A percentile compares a stretch with the other conserved stretches of the same genome.
phyloP scores from a whole-genome alignment of 2,888 invertebrate genomes.

The Acleris literana region DNA sequence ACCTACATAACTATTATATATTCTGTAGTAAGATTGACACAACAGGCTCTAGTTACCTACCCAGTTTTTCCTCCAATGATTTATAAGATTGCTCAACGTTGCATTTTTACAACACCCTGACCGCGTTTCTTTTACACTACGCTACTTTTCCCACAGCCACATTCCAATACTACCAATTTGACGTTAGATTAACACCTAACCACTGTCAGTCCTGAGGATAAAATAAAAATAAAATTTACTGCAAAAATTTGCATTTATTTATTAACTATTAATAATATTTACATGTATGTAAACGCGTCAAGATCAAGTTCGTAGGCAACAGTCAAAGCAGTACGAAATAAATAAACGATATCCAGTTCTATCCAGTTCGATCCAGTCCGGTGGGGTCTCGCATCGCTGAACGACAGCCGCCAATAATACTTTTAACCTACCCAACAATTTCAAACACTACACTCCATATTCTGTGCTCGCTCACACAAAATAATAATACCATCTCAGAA shows the following conservation, averaged over 20 bases:
- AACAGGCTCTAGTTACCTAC: no score
- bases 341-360: conserved; percentile 62
- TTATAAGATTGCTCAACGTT: no score
- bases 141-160: no score
- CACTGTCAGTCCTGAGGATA: background rate
- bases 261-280: conserved; percentile 71
- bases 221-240: conserved; percentile 46
- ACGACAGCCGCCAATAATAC: conserved; percentile 42
- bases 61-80: no score
- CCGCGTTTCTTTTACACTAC: no score
- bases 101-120: no score
- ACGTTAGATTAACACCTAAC: background rate
- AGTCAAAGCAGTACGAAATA: conserved; percentile 77
- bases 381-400: conserved; percentile 58
- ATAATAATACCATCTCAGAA: conserved; percentile 15
- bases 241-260: conserved; percentile 79
- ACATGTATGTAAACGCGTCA: conserved; percentile 79
- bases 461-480: conserved; percentile 37
- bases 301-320: conserved; percentile 81
- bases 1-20: no score
- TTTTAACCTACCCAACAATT: conserved; percentile 25
- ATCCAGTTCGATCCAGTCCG: conserved; percentile 48
- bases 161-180: no score
- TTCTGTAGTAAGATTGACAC: no score
- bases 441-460: conserved; percentile 19